phyloP scores from a whole-genome alignment of 2,888 invertebrate species.

The Agriopis leucophaearia region DNA sequence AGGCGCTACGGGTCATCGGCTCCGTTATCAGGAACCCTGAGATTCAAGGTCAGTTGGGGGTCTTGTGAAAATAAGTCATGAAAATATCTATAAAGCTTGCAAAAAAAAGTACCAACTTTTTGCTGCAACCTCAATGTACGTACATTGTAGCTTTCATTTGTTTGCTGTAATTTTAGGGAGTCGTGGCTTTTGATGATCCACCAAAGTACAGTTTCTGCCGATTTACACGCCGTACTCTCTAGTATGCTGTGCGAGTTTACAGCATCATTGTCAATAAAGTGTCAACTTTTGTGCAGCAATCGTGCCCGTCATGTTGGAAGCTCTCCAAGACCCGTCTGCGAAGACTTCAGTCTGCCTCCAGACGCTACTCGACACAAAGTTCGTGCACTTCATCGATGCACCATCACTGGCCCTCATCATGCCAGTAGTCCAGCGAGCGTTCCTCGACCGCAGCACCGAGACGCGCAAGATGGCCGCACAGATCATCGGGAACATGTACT shows the following conservation, averaged over 20 bases:
- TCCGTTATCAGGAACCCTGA: conserved; percentile 99
- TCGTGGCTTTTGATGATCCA: too few species aligned
- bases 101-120: too few species aligned
- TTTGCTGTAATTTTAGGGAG: too few species aligned
- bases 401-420: conserved; percentile 99
- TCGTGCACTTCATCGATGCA: conserved; percentile 99
- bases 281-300: conserved; percentile 86
- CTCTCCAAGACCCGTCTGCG: conserved; percentile 98
- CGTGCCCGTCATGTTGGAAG: conserved; percentile 94
- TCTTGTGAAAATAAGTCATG: too few species aligned
- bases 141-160: too few species aligned
- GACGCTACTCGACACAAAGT: conserved; percentile 97
- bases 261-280: neutral
- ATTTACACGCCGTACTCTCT: too few species aligned
- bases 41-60: conserved; percentile 90
- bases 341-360: conserved; percentile 97
- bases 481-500: conserved; percentile 99
- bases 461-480: conserved; percentile 99
- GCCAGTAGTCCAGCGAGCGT: conserved; percentile 99
- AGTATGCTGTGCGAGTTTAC: too few species aligned
- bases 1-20: conserved; percentile 98
- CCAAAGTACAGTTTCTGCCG: too few species aligned
- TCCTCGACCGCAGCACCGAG: conserved; percentile 98
- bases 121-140: too few species aligned
- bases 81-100: too few species aligned